These are phyloP conservation scores for Bombus balteatus DNA, from an alignment of 1,140 invertebrate genomes.

Conservation along the genomic window DNA sequence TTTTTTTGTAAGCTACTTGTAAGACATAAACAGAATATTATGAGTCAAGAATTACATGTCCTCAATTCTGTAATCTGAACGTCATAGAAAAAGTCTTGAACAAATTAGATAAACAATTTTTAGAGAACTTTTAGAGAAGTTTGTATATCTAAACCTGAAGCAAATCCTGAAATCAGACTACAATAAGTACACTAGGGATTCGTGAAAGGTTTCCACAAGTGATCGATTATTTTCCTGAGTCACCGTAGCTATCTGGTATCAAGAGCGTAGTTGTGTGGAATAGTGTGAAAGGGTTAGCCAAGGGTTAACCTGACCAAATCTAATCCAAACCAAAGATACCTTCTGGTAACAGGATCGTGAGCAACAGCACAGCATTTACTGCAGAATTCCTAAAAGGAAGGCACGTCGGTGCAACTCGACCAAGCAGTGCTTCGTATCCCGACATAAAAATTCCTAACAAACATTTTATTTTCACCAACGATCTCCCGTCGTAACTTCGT, in stretches of 20 bases:
- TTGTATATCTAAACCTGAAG: neutral
- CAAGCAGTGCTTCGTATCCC: neutral
- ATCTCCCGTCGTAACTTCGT: neutral
- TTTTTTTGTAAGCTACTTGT: neutral
- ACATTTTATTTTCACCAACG: neutral
- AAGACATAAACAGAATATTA: neutral
- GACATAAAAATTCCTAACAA: neutral
- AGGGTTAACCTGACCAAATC: too few relatives aligned
- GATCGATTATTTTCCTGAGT: too few relatives aligned
- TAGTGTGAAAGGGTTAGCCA: neutral
- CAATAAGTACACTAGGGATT: neutral
- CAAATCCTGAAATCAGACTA: neutral
- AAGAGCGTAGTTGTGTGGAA: neutral
- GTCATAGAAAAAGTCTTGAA: too few relatives aligned
- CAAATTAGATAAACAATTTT: too few relatives aligned
- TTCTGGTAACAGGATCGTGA: neutral
- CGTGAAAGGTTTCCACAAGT: too few relatives aligned
- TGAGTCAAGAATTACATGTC: neutral
- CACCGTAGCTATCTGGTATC: neutral
- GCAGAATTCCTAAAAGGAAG: neutral
- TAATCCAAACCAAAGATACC: too few relatives aligned
- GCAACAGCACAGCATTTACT: neutral
- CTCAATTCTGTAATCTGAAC: too few relatives aligned
- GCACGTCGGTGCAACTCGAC: neutral
- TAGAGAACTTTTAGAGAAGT: neutral